Evolutionary conservation across 2,888 invertebrate genomes (phyloP).

Genomic region (Drosophila falleni): DNA sequence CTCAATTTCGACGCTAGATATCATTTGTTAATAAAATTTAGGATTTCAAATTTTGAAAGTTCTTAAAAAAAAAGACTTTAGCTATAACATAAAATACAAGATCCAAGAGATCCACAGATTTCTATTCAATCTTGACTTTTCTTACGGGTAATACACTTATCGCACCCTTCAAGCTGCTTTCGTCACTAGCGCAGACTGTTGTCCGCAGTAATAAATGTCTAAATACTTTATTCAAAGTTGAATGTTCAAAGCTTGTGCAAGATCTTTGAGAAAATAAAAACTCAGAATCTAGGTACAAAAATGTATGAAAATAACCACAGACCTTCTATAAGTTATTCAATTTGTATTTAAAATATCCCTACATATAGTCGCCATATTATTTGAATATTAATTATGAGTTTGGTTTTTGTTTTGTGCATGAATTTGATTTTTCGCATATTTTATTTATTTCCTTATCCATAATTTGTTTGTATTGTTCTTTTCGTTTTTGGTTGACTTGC

Average conservation of each 20-base stretch:
- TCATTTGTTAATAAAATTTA: too few relatives aligned
- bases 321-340: not conserved
- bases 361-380: slow-evolving; percentile 2
- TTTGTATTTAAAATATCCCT: not conserved
- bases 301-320: too few relatives aligned
- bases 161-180: too few relatives aligned
- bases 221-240: not conserved
- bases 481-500: slow-evolving; percentile 62
- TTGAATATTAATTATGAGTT: slow-evolving; percentile 4
- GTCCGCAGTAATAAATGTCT: too few relatives aligned
- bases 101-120: not conserved
- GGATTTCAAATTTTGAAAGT: not conserved
- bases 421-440: slow-evolving; percentile 14
- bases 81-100: too few relatives aligned
- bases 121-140: not conserved
- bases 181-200: too few relatives aligned
- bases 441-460: slow-evolving; percentile 46
- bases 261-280: not conserved
- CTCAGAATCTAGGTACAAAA: not conserved
- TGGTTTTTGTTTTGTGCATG: slow-evolving; percentile 22
- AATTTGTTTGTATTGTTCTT: slow-evolving; percentile 58
- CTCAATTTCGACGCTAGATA: not conserved
- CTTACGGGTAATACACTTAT: too few relatives aligned
- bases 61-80: not conserved
- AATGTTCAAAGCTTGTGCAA: not conserved